Conservation (phyloP, 1,140 invertebrate genomes). For the Conus ventricosus region DNA sequence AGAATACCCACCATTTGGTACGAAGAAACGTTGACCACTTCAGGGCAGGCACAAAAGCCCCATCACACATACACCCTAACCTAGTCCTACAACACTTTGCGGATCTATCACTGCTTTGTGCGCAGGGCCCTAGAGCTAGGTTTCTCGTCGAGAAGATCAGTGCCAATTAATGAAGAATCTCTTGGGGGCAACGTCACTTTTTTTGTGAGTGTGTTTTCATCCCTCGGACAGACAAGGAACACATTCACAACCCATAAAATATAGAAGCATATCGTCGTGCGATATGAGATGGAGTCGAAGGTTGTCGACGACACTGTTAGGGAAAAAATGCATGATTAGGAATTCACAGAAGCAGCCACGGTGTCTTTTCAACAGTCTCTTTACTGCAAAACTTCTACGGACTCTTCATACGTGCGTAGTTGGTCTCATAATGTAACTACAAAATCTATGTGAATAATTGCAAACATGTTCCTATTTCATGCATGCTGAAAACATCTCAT, state of each 20-base stretch:
- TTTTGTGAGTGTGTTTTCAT: not conserved
- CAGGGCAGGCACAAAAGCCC: not conserved
- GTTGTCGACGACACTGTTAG: not conserved
- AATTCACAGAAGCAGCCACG: not conserved
- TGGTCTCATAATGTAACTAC: too few relatives aligned
- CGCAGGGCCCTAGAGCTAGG: constrained; percentile 73
- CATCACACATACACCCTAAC: constrained; percentile 24
- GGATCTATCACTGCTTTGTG: constrained; percentile 77
- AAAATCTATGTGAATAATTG: too few relatives aligned
- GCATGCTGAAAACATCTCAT: too few relatives aligned
- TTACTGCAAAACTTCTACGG: too few relatives aligned
- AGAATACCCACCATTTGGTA: not conserved
- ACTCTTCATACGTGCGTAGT: too few relatives aligned
- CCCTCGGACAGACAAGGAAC: not conserved
- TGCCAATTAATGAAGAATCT: not conserved
- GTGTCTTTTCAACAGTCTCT: too few relatives aligned
- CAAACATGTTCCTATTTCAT: too few relatives aligned
- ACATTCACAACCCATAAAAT: constrained; percentile 16
- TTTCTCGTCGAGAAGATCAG: not conserved
- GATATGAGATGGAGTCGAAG: not conserved
- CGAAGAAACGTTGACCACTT: not conserved
- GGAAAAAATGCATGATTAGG: constrained; percentile 1
- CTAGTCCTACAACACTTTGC: constrained; percentile 59
- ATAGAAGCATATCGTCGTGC: constrained; percentile 2
- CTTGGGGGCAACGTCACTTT: not conserved